A percentile compares a stretch with the other conserved stretches of the same genome.
These are phyloP conservation scores for Dilophus febrilis DNA, from an alignment of 2,888 invertebrate genomes.

Conservation along the genomic window DNA sequence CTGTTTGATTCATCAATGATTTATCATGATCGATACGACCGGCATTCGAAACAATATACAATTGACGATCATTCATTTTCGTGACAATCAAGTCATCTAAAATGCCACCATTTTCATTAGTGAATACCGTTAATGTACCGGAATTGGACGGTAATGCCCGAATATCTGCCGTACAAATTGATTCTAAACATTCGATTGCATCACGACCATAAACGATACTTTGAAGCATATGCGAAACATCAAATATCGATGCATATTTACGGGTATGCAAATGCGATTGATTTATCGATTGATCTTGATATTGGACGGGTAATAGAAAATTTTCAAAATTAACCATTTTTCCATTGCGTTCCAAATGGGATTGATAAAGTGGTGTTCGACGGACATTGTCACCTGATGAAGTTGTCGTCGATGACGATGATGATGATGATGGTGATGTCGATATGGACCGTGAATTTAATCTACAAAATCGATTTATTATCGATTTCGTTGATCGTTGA, in stretches of 20 bases:
- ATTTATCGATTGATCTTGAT: slow-evolving; percentile 57
- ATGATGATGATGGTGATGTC: too few species aligned
- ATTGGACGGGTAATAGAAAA: slow-evolving; percentile 81
- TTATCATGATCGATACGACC: slow-evolving; percentile 66
- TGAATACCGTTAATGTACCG: slow-evolving; percentile 75
- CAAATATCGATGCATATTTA: slow-evolving; percentile 65
- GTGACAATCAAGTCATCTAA: slow-evolving; percentile 90
- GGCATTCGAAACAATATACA: slow-evolving; percentile 94
- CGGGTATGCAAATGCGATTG: slow-evolving; percentile 81
- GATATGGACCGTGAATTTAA: too few species aligned
- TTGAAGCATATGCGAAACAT: slow-evolving; percentile 61
- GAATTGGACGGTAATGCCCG: slow-evolving; percentile 49
- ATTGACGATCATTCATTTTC: slow-evolving; percentile 53
- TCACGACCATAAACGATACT: slow-evolving; percentile 44
- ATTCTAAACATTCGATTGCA: slow-evolving; percentile 64
- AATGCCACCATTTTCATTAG: slow-evolving; percentile 75
- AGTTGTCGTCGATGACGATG: too few species aligned
- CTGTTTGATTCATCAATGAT: slow-evolving; percentile 41
- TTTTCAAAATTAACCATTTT: slow-evolving; percentile 94
- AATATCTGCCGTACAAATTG: slow-evolving; percentile 74
- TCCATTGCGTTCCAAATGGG: slow-evolving; percentile 65
- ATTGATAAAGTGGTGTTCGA: slow-evolving; percentile 75
- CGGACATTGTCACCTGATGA: too few species aligned
- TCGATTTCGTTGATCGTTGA: too few species aligned
- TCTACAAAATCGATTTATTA: too few species aligned